Percentiles rank a stretch among this genome's conserved stretches.
These are phyloP conservation scores for Chironomus riparius DNA, from an alignment of 2,888 invertebrate species.

Conservation along the genomic window DNA sequence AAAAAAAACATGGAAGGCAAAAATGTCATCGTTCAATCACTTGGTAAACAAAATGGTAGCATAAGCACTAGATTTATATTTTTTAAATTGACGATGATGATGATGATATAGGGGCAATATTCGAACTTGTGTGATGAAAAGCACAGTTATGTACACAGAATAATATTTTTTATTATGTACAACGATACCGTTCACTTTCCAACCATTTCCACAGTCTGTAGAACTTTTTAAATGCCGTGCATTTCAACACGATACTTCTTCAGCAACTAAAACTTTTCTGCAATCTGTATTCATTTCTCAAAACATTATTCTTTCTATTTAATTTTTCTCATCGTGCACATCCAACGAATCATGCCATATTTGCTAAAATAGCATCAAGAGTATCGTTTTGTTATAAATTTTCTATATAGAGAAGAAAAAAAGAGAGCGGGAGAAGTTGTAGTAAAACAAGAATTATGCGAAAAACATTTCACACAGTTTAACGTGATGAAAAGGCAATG, in stretches of 20 bases:
- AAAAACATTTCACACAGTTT: neutral
- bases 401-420: neutral
- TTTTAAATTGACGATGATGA: too few relatives aligned
- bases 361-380: slow-evolving; percentile 8
- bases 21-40: too few relatives aligned
- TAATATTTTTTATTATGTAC: neutral
- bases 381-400: too few relatives aligned
- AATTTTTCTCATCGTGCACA: neutral
- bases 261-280: neutral
- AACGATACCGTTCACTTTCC: slow-evolving; percentile 14
- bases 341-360: slow-evolving; percentile 5
- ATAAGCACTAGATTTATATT: too few relatives aligned
- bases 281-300: neutral
- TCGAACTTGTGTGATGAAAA: neutral
- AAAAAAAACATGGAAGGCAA: too few relatives aligned
- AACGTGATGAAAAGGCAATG: neutral
- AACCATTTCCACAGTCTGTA: slow-evolving; percentile 13
- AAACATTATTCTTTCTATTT: neutral
- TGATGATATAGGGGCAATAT: too few relatives aligned
- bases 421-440: slow-evolving; percentile 2
- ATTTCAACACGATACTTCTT: neutral
- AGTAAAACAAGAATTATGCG: slow-evolving; percentile 1
- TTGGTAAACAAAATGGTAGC: neutral
- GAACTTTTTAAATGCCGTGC: neutral
- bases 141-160: slow-evolving; percentile 12